Evolutionary conservation across 1,140 invertebrate species (phyloP).

Genomic region (honey bee (Apis mellifera)): Amel_HAv3.1 CM009931.2:25609501-25610000

Average conservation of each 20-base stretch:
- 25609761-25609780: too few relatives aligned
- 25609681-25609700: not conserved
- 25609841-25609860: not conserved
- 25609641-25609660: not conserved
- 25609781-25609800: too few relatives aligned
- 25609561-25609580: not conserved
- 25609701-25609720: not conserved
- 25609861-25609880: not conserved
- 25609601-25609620: constrained; percentile 7
- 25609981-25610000: not conserved
- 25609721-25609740: not conserved
- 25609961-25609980: not conserved
- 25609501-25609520: constrained; percentile 35
- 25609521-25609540: constrained; percentile 24
- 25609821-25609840: too few relatives aligned
- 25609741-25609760: not conserved
- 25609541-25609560: not conserved
- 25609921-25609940: too few relatives aligned
- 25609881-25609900: too few relatives aligned
- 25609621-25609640: constrained; percentile 10
- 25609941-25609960: not conserved
- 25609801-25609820: too few relatives aligned
- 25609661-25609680: not conserved
- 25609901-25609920: not conserved
- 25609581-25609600: too few relatives aligned